phyloP scores from a whole-genome alignment of 2,113 vertebrate species.

The Hyaena hyaena region DNA sequence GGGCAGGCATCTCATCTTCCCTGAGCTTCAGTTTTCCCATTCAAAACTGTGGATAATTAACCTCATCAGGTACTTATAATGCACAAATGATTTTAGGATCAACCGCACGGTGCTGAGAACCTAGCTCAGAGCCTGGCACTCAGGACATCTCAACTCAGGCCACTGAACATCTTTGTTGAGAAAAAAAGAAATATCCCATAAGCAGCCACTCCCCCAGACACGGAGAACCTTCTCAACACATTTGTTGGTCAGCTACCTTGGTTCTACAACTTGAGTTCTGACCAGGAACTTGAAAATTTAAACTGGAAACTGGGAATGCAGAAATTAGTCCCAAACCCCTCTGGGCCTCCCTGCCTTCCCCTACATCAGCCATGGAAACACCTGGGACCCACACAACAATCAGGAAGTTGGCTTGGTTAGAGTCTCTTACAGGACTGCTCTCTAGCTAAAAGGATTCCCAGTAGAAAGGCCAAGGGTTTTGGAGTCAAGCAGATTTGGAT shows the following conservation, averaged over 20 bases:
- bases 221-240: background rate
- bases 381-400: background rate
- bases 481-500: background rate
- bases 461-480: background rate
- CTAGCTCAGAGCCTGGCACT: background rate
- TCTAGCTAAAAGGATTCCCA: background rate
- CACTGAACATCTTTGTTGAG: background rate
- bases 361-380: background rate
- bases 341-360: background rate
- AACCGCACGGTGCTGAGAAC: background rate
- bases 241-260: background rate
- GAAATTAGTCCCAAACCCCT: background rate
- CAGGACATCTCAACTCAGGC: background rate
- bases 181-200: background rate
- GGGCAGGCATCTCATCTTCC: background rate
- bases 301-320: background rate
- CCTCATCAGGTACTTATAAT: background rate
- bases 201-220: background rate
- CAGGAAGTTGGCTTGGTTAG: background rate
- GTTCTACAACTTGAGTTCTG: background rate
- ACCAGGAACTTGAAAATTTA: background rate
- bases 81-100: background rate
- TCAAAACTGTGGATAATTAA: background rate
- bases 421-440: background rate
- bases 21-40: background rate